These are phyloP conservation scores for Eubasilissa regina DNA, from an alignment of 1,140 invertebrate species.

Conservation along the genomic window DNA sequence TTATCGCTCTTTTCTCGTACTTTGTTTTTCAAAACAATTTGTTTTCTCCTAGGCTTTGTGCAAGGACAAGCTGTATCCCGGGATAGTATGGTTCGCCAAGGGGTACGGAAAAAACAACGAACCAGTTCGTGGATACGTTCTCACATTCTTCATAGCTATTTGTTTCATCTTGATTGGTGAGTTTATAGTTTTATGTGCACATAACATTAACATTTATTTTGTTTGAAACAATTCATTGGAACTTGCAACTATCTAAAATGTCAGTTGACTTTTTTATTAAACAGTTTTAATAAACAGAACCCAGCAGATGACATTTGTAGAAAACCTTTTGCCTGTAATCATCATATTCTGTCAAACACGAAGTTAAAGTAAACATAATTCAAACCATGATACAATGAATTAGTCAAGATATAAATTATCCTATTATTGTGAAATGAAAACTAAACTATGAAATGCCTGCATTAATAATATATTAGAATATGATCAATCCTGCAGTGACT, in stretches of 20 bases:
- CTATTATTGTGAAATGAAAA: no score
- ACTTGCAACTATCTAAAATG: constrained; percentile 18
- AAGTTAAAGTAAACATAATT: no score
- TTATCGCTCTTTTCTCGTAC: no score
- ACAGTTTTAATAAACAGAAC: not conserved
- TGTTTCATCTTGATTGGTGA: constrained; percentile 91
- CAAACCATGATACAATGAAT: no score
- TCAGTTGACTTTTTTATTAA: not conserved
- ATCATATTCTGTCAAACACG: not conserved
- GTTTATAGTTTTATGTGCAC: constrained; percentile 54
- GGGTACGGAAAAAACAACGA: constrained; percentile 94
- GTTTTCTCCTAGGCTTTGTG: constrained; percentile 82
- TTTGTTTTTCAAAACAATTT: no score
- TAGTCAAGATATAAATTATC: no score
- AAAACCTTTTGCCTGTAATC: not conserved
- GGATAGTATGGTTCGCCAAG: constrained; percentile 92
- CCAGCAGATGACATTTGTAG: not conserved
- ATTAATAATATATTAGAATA: no score
- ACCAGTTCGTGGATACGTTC: constrained; percentile 91
- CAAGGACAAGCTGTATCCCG: constrained; percentile 96
- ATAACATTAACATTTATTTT: no score
- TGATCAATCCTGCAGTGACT: no score
- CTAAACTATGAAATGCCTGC: no score
- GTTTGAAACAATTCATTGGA: constrained; percentile 5
- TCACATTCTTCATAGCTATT: constrained; percentile 92